Percentiles rank a stretch among this genome's conserved stretches.
Conservation (phyloP, 2,113 vertebrate species). For the Zapus hudsonius region DNA sequence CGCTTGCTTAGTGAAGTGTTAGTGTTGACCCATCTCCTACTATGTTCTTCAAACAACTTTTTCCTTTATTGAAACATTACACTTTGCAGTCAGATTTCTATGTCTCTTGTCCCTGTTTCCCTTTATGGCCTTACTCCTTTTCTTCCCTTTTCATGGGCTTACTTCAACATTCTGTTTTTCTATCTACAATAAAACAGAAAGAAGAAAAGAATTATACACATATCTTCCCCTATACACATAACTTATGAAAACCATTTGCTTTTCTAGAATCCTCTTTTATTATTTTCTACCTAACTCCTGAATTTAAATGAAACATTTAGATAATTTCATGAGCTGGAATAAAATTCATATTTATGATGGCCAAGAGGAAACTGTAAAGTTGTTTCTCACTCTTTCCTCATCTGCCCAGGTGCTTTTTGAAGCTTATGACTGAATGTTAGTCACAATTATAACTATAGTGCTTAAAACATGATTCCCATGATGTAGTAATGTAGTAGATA, state of each 20-base stretch:
- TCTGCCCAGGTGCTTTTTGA: background rate
- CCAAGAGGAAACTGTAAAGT: background rate
- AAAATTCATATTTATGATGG: background rate
- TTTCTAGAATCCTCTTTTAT: background rate
- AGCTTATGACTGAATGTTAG: background rate
- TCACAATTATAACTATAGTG: background rate
- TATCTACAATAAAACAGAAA: background rate
- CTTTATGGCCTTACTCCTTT: background rate
- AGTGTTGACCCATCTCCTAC: background rate
- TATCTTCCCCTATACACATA: accelerated
- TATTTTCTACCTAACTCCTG: background rate
- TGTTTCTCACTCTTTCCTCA: background rate
- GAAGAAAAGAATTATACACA: background rate
- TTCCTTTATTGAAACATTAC: background rate
- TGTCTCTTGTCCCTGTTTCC: background rate
- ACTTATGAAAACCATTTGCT: background rate
- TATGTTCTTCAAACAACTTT: background rate
- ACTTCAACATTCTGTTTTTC: background rate
- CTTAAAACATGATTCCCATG: background rate
- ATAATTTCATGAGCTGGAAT: background rate
- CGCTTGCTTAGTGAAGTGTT: background rate
- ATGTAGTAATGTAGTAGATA: background rate
- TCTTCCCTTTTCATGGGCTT: background rate
- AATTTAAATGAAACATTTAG: background rate
- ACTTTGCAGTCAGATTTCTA: background rate